These are phyloP conservation scores for Grantiella picta DNA, from an alignment of 2,113 vertebrate genomes.

Conservation along the genomic window DNA sequence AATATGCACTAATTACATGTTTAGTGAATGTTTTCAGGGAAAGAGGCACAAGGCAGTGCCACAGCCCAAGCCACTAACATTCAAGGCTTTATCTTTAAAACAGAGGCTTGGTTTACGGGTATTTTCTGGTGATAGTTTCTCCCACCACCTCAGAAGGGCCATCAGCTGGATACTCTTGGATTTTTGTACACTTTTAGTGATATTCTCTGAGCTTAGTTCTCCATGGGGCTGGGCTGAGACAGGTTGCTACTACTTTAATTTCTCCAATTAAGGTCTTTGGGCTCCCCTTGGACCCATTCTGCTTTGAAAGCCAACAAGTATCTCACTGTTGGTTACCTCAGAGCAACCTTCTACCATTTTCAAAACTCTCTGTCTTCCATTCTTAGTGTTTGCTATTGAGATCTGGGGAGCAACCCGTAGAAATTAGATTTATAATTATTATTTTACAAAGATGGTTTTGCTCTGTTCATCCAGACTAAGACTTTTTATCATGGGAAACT, in stretches of 20 bases:
- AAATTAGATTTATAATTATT: background rate
- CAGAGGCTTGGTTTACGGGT: background rate
- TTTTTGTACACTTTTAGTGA: background rate
- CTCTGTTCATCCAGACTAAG: background rate
- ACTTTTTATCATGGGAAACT: slow-evolving; percentile 13
- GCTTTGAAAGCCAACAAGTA: background rate
- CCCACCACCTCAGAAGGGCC: background rate
- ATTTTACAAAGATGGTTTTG: background rate
- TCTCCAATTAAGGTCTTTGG: background rate
- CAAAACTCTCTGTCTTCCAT: background rate
- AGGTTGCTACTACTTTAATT: background rate
- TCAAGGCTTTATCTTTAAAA: background rate
- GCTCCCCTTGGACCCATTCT: background rate
- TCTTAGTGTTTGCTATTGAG: background rate
- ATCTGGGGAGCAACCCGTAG: background rate
- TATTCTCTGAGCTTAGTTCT: background rate
- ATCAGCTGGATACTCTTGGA: background rate
- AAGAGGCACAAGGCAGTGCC: background rate
- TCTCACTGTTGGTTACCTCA: background rate
- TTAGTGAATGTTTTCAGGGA: background rate
- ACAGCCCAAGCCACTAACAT: background rate
- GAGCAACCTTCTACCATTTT: background rate
- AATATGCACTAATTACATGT: background rate
- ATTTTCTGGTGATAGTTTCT: background rate
- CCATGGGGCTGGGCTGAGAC: accelerated